Evolutionary conservation across 2,888 invertebrate genomes (phyloP).

Genomic region (Steinernema scapterisci): DNA sequence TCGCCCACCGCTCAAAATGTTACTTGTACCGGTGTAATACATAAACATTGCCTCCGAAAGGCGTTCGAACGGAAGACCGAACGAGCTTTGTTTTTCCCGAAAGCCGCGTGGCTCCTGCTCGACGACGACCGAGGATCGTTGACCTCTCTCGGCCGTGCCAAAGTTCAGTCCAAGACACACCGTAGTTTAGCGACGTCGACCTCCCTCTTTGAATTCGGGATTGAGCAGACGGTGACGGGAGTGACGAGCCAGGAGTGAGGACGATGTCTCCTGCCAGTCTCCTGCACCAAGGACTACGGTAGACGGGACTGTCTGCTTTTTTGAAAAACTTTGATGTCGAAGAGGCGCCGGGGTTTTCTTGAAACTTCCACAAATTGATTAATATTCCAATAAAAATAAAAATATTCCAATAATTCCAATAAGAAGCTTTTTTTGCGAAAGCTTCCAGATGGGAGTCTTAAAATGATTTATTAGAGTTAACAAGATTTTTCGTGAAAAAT

Average conservation of each 20-base stretch:
- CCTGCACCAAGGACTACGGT: background rate
- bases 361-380: constrained; percentile 18
- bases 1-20: constrained; percentile 3
- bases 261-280: background rate
- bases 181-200: too few relatives aligned
- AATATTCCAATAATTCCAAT: background rate
- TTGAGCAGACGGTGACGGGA: too few relatives aligned
- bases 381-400: background rate
- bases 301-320: background rate
- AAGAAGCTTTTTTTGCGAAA: background rate
- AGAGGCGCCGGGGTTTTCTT: background rate
- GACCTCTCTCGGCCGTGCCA: too few relatives aligned
- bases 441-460: background rate
- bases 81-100: too few relatives aligned
- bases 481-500: background rate
- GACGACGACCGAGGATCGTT: too few relatives aligned
- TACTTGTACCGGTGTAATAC: background rate
- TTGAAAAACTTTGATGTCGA: background rate
- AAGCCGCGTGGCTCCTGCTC: too few relatives aligned
- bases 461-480: background rate
- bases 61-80: too few relatives aligned
- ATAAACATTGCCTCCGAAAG: background rate
- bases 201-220: too few relatives aligned
- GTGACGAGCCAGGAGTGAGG: too few relatives aligned
- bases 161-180: too few relatives aligned